These are phyloP conservation scores for Trichogramma pretiosum DNA, from an alignment of 1,140 invertebrate species.

Conservation along the genomic window DNA sequence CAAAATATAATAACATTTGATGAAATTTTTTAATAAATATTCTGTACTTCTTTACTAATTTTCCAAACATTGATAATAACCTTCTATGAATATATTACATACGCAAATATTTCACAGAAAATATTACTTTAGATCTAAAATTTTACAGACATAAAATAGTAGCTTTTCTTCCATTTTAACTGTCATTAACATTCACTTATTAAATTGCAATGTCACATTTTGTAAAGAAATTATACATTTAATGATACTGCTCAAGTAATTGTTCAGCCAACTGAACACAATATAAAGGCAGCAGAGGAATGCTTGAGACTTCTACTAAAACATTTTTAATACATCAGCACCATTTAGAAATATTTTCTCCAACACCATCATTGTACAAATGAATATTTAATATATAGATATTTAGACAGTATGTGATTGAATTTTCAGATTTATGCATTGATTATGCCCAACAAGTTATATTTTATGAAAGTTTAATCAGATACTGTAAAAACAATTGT, in stretches of 20 bases:
- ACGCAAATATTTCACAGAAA: conserved; percentile 15
- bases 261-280: conserved; percentile 9
- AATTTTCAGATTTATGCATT: no score
- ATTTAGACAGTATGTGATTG: no score
- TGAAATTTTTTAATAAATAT: conserved; percentile 18
- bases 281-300: conserved; percentile 35
- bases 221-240: no score
- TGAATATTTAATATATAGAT: no score
- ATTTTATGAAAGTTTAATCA: not conserved
- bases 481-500: conserved; percentile 1
- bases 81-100: conserved; percentile 15
- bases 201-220: no score
- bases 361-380: no score
- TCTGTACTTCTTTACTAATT: conserved; percentile 13
- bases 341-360: no score
- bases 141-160: conserved; percentile 15
- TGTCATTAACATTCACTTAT: no score
- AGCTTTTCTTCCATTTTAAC: not conserved
- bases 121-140: conserved; percentile 10
- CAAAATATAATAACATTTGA: no score
- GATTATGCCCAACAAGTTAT: no score
- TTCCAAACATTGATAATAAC: conserved; percentile 12
- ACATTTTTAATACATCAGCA: conserved; percentile 21
- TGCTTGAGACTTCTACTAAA: conserved; percentile 27
- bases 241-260: conserved; percentile 7